Base-by-base conservation (phyloP, 2,113 vertebrate species). In the Gnathonemus echidnorhynchus region DNA sequence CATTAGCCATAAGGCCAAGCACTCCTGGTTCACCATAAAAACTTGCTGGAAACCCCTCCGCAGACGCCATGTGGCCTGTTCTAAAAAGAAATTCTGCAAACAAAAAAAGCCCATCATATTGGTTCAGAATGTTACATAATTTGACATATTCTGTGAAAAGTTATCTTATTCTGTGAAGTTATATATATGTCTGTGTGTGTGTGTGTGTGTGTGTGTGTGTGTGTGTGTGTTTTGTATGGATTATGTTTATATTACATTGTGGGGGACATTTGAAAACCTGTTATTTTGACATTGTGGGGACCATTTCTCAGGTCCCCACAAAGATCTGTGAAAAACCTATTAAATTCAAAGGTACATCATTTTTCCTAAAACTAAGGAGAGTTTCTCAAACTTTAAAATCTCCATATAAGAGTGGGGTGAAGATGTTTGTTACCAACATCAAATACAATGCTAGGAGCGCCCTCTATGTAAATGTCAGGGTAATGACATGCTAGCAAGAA, bases 1-100 rank as follows among this genome's bases (percentile, higher is more conserved):
- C 97, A 4, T 98, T 98, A 0, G 97, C 95, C 0, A 98, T 91
- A 91, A 98, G 96, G 19, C 97, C 97, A 89, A 98, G 93, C 85
- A 97, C 97, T 0, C 96, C 97, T 0, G 97, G 97, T 84, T 98
- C 97, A 0, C 97, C 96, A 93, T 98, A 98, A 90, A 98, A 97
- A 92, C 97, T 96, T 1, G 97, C 97, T 0, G 97, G 96, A n/a
- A 98, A 98, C 0, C 96, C 97, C 10, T 91, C 93, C 1, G 90
- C 0, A 56, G 93, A 92, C n/a, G 91, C 93, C 97, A 97, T 97
- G 49, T 42, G 89, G n/a, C 70, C 52, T 89, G 48, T 85, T 24
- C 88, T 83, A 21, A 35, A 39, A 1, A 87, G 48, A 31, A 31
- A 35, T 19, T 19, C 46, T 86, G 83, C 19, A 48, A 46, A 85